Conservation (phyloP, 2,113 vertebrate species). For the Mola mola region DNA sequence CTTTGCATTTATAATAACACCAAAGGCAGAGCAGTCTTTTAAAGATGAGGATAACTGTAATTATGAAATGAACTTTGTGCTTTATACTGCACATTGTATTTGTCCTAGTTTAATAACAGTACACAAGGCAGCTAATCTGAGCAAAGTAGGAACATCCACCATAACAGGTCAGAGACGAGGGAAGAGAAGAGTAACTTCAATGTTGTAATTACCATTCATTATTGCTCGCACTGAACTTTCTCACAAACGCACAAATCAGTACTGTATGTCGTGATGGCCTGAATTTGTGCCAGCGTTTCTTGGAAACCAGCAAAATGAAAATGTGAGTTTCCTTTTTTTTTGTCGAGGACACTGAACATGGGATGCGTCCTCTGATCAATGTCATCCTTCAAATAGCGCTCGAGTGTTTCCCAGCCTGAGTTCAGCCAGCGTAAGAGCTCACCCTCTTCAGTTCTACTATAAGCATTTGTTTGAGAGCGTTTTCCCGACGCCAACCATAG, state of each 20-base stretch:
- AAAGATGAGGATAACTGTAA: background rate
- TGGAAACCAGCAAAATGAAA: background rate
- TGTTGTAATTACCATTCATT: too few relatives aligned
- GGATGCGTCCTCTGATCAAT: conserved; percentile 20
- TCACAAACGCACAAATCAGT: too few relatives aligned
- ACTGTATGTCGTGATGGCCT: too few relatives aligned
- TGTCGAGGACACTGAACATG: conserved; percentile 21
- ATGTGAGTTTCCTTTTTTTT: conserved; percentile 11
- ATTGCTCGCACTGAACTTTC: too few relatives aligned
- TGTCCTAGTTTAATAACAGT: too few relatives aligned
- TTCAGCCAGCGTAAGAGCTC: conserved; percentile 25
- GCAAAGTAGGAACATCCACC: too few relatives aligned
- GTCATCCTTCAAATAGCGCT: background rate
- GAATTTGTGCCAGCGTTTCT: conserved; percentile 15
- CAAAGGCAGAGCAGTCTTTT: background rate
- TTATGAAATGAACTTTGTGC: too few relatives aligned
- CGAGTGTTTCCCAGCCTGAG: background rate
- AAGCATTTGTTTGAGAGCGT: conserved; percentile 18
- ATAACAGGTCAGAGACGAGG: too few relatives aligned
- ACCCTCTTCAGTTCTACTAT: conserved; percentile 14
- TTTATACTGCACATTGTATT: conserved; percentile 8
- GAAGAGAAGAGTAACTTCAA: too few relatives aligned
- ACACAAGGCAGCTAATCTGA: too few relatives aligned
- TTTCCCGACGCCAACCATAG: conserved; percentile 1
- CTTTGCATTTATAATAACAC: background rate